Base-by-base conservation (phyloP, 2,888 invertebrate genomes). In the Priocnemis perturbator region DNA sequence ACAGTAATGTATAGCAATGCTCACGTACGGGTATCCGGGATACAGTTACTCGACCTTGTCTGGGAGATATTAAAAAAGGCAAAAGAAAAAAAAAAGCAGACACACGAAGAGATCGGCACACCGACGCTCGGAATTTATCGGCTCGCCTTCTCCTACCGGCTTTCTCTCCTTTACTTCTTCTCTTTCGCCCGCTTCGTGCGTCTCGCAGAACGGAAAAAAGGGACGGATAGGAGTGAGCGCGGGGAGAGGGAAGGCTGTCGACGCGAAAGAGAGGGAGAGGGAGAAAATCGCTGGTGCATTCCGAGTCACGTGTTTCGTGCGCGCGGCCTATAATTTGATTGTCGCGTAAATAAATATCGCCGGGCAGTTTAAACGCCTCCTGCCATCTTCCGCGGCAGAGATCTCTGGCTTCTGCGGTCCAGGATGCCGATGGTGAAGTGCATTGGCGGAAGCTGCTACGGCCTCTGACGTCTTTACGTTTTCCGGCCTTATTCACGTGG, bases 41-140 rank as follows among this genome's bases (percentile, higher is more conserved):
- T 83, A 85, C 86, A 83, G 86, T 86, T 86, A 86, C 80, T 83
- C 85, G 85, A 85, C 85, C 85, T 86, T 86, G 86, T 79, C 81
- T 83, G 77, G 78, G 67, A 66, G 73, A 78, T 68, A 73, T 73
- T 79, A 74, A 78, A 82, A 78, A 71, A 81, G 37, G 37, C 37
- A 37, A 37, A 26, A 11, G 11, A 37, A 3, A 11, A 11, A 37
- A 26, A 26, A 7, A 26, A 7, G 26, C 3, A 26, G 26, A 26
- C 3, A 26, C 26, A n/a, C n/a, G n/a, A 7, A 26, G 7, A 37
- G 11, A 37, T 79, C 75, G 70, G 70, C 76, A 76, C 74, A 76
- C 77, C 78, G 78, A 73, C 69, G 73, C 69, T 60, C 53, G 64
- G 80, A 74, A 79, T 81, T 80, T 82, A 78, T 77, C 73, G 76